Base-by-base conservation (phyloP, 2,113 vertebrate genomes). In the Oenanthe oenanthe region DNA sequence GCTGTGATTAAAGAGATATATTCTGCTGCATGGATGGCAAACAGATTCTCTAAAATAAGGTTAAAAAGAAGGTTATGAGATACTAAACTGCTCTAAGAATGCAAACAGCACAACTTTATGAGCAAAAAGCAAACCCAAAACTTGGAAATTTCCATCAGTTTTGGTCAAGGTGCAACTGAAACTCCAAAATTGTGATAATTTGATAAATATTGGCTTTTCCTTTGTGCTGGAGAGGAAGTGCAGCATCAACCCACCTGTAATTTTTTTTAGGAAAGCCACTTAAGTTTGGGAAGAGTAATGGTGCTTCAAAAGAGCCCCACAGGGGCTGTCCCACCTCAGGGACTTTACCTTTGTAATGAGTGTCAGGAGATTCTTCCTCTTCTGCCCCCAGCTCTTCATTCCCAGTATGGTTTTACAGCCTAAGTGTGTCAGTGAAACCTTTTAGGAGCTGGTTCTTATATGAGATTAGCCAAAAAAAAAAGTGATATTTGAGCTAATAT, bases 21-120 rank as follows among this genome's bases (percentile, higher is more conserved):
- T 96, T 93, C 85, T 80, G 36, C 57, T 18, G n/a, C 78, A 74
- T 22, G 85, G 72, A 77, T 66, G 48, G 65, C 72, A 77, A 83
- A 63, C 7, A 73, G 25, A 45, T 31, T 42, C 62, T 85, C 51
- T 68, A 26, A 80, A 76, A 71, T n/a, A 66, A 94, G 63, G 67
- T 90, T 89, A 60, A 34, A 83, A 38, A 12, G 45, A 7, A 45
- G 61, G 67, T 82, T 56, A 45, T 12, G 25, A 48, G 53, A 38
- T 19, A 76, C 18, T 75, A 72, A 95, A 63, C 28, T 45, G 13
- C 20, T 82, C 10, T 34, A 17, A 77, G 40, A 89, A 91, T 66
- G 53, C 10, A 4, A 89, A 94, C 42, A 65, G 45, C 62, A 28
- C 13, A 58, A 28, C 18, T 7, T 68, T 26, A 62, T 42, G 5